phyloP scores from a whole-genome alignment of 2,797 vertebrate species.

The Lagodon rhomboides region DNA sequence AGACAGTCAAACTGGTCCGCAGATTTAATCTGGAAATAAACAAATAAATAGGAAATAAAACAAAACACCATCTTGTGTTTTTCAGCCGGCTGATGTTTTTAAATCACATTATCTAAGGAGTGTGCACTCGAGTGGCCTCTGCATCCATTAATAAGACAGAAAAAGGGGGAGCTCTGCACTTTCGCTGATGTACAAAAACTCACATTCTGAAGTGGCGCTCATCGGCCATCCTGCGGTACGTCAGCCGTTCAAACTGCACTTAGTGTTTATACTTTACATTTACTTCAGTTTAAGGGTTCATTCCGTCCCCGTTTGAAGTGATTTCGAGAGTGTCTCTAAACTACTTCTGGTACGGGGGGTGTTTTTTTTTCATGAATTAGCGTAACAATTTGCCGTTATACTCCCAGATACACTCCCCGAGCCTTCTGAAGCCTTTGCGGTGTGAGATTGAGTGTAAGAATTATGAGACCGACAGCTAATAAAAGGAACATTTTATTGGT shows the following conservation, averaged over 20 bases:
- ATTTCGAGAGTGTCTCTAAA: constrained; percentile 10
- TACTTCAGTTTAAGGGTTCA: constrained; percentile 12
- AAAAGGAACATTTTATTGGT: constrained; percentile 10
- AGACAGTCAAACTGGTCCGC: constrained; percentile 32
- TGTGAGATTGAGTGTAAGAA: constrained; percentile 25
- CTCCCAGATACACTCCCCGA: constrained; percentile 6
- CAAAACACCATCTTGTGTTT: constrained; percentile 23
- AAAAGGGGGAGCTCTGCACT: constrained; percentile 15
- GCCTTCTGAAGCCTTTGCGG: constrained; percentile 15
- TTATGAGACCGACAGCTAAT: constrained; percentile 13
- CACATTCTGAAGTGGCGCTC: constrained; percentile 45
- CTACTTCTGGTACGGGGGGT: constrained; percentile 4
- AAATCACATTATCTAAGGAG: constrained; percentile 66
- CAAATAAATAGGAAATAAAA: neutral
- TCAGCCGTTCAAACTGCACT: constrained; percentile 36
- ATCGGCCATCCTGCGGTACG: constrained; percentile 20
- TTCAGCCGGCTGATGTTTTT: constrained; percentile 47
- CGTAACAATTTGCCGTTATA: neutral
- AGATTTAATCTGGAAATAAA: constrained; percentile 46
- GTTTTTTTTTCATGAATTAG: neutral
- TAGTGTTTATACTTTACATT: constrained; percentile 36
- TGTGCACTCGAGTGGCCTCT: constrained; percentile 41
- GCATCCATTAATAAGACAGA: constrained; percentile 50
- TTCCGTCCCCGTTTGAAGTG: constrained; percentile 14
- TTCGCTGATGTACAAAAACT: constrained; percentile 44